phyloP scores from a whole-genome alignment of 2,888 invertebrate genomes.

The Nemotelus pantherinus region DNA sequence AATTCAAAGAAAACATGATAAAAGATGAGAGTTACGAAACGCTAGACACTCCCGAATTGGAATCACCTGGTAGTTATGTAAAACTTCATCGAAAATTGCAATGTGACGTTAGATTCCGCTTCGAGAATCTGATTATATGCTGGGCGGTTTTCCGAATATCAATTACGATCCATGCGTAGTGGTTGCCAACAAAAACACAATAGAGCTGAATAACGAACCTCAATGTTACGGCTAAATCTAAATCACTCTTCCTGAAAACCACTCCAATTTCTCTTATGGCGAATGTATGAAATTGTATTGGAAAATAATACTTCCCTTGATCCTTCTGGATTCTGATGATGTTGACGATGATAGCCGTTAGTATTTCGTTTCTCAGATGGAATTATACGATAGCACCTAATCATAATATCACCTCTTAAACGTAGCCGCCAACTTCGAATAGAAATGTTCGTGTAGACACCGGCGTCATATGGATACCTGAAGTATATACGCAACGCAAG shows the following conservation, averaged over 20 bases:
- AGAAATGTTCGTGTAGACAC: slow-evolving; percentile 70
- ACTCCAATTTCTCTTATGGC: slow-evolving; percentile 87
- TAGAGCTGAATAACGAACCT: too few species aligned
- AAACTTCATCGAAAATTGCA: slow-evolving; percentile 60
- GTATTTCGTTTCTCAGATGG: slow-evolving; percentile 54
- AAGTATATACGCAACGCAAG: slow-evolving; percentile 87
- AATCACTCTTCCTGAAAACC: slow-evolving; percentile 84
- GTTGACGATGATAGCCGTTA: slow-evolving; percentile 55
- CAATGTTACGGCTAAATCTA: slow-evolving; percentile 68
- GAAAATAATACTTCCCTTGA: slow-evolving; percentile 76
- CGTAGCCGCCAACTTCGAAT: slow-evolving; percentile 69
- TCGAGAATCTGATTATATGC: slow-evolving; percentile 62
- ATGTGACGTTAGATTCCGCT: slow-evolving; percentile 57
- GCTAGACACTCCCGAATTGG: slow-evolving; percentile 59
- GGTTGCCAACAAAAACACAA: slow-evolving; percentile 63
- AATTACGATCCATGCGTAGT: slow-evolving; percentile 64
- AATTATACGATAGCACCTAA: slow-evolving; percentile 86
- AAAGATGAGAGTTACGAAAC: slow-evolving; percentile 61
- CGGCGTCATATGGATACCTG: slow-evolving; percentile 68
- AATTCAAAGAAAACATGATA: slow-evolving; percentile 44
- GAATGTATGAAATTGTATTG: slow-evolving; percentile 94
- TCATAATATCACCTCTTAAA: slow-evolving; percentile 86
- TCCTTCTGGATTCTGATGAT: slow-evolving; percentile 54
- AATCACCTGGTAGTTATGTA: slow-evolving; percentile 61
- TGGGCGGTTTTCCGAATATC: slow-evolving; percentile 62